Conservation (phyloP, 2,888 invertebrate genomes). For the Drosophila villosipedis region DNA sequence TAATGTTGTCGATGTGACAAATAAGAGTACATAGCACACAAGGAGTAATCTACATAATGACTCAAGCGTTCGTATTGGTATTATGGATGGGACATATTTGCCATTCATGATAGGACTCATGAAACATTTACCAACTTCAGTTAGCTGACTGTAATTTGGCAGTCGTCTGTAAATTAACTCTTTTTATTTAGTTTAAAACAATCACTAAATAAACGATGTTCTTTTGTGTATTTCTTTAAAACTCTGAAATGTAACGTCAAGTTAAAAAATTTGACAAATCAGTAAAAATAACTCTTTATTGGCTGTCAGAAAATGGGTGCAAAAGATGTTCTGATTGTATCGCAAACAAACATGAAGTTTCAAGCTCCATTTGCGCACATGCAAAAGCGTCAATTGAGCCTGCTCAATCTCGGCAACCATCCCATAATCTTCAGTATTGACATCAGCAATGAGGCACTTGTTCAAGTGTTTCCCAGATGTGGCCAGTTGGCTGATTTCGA, state of each 20-base stretch:
- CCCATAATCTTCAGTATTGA: constrained; percentile 24
- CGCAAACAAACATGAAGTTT: constrained; percentile 34
- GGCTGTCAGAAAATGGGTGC: constrained; percentile 22
- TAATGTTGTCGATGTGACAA: constrained; percentile 77
- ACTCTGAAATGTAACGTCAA: neutral
- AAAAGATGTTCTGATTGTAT: constrained; percentile 30
- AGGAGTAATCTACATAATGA: constrained; percentile 53
- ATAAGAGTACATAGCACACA: constrained; percentile 35
- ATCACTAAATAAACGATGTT: neutral
- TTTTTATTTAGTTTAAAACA: neutral
- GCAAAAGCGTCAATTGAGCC: constrained; percentile 44
- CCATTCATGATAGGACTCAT: neutral
- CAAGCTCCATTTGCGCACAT: constrained; percentile 23
- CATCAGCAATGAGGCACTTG: neutral
- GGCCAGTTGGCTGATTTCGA: constrained; percentile 34
- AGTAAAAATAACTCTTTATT: neutral
- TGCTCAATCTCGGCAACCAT: constrained; percentile 37
- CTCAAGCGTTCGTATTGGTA: constrained; percentile 2
- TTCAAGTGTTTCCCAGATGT: neutral
- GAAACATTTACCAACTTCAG: constrained; percentile 2
- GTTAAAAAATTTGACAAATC: neutral
- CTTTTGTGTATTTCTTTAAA: neutral
- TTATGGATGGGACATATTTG: neutral
- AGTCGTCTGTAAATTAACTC: neutral
- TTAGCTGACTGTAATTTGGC: neutral